Percentiles rank a stretch among this genome's conserved stretches.
phyloP scores from a whole-genome alignment of 2,797 vertebrate species.

The Kryptolebias ocellatus region DNA sequence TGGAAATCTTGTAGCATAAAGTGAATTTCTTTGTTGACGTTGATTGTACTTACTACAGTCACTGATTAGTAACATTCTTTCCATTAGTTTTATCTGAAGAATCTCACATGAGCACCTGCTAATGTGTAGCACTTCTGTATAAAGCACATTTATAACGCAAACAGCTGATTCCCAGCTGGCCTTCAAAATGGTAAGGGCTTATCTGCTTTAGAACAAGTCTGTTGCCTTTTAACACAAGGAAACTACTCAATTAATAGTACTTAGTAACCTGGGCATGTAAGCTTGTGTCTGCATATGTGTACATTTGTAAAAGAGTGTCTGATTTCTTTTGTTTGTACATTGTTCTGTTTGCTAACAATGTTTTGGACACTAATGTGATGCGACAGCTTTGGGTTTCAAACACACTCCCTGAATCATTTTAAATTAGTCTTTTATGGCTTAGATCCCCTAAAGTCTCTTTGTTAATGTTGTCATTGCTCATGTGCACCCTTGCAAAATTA shows the following conservation, averaged over 20 bases:
- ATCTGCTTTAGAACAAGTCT: background rate
- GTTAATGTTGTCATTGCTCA: conserved; percentile 27
- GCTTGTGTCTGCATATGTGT: conserved; percentile 29
- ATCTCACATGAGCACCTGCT: background rate
- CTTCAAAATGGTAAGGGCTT: background rate
- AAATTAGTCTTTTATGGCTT: conserved; percentile 43
- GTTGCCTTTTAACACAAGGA: background rate
- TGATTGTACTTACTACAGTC: too few species aligned
- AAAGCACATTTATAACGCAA: background rate
- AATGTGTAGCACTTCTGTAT: background rate
- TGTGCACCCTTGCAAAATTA: conserved; percentile 42
- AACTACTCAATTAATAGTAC: background rate
- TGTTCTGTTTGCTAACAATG: conserved; percentile 48
- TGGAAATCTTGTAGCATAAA: too few species aligned
- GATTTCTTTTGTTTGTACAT: conserved; percentile 39
- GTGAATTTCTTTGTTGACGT: too few species aligned
- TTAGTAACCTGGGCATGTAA: background rate
- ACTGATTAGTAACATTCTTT: background rate
- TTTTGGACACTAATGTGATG: conserved; percentile 54
- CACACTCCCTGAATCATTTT: conserved; percentile 54
- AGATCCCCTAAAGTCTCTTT: conserved; percentile 48
- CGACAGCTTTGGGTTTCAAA: conserved; percentile 53
- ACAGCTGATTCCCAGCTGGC: background rate
- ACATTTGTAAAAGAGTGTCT: conserved; percentile 14
- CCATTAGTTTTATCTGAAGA: background rate